These are phyloP conservation scores for Cebidichthys violaceus DNA, from an alignment of 2,113 vertebrate genomes.

Conservation along the genomic window DNA sequence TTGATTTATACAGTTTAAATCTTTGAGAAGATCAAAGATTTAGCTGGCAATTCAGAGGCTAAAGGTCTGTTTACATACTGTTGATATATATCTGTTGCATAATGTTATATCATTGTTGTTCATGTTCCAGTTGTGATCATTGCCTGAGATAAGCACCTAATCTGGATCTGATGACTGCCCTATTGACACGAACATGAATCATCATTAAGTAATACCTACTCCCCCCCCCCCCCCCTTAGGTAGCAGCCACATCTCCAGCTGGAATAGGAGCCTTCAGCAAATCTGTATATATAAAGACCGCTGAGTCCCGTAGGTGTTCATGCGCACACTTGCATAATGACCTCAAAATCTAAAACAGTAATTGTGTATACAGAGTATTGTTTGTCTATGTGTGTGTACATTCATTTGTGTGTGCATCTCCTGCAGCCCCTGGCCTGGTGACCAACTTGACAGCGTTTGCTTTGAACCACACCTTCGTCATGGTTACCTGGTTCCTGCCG, in stretches of 20 bases:
- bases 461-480: constrained; percentile 90
- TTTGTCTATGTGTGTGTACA: constrained; percentile 36
- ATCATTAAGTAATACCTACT: constrained; percentile 18
- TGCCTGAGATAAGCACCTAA: constrained; percentile 30
- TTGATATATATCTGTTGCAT: neutral
- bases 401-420: constrained; percentile 49
- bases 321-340: neutral
- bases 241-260: constrained; percentile 91
- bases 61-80: neutral
- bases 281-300: constrained; percentile 93
- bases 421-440: constrained; percentile 94
- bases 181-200: constrained; percentile 39
- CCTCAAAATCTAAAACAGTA: neutral
- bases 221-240: constrained; percentile 79
- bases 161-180: constrained; percentile 35
- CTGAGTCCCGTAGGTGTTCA: constrained; percentile 91
- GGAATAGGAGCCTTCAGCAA: constrained; percentile 91
- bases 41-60: neutral
- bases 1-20: neutral
- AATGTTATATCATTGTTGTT: neutral
- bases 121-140: neutral
- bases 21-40: neutral
- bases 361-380: neutral
- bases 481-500: constrained; percentile 95
- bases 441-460: constrained; percentile 93